Evolutionary conservation across 2,888 invertebrate genomes (phyloP).

Genomic region (Orchesella flavescens): DNA sequence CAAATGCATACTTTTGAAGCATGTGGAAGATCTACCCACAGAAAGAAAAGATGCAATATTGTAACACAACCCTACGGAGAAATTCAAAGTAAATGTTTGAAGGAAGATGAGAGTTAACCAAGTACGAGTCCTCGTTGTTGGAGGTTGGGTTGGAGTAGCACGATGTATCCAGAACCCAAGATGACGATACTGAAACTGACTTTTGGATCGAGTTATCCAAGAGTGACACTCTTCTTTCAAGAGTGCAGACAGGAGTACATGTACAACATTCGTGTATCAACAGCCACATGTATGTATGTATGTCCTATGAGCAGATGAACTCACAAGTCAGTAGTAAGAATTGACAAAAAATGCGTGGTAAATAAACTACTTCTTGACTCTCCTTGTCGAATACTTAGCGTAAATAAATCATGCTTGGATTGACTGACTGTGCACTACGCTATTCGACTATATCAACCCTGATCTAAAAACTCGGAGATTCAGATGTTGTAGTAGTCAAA

Average conservation of each 20-base stretch:
- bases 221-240: slow-evolving; percentile 33
- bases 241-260: slow-evolving; percentile 8
- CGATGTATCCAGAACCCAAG: too few species aligned
- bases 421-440: not conserved
- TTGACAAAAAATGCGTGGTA: not conserved
- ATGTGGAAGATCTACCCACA: too few species aligned
- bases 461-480: slow-evolving; percentile 32
- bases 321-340: not conserved
- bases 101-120: too few species aligned
- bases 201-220: slow-evolving; percentile 26
- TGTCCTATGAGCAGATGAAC: too few species aligned
- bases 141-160: too few species aligned
- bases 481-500: not conserved
- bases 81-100: too few species aligned
- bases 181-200: slow-evolving; percentile 4
- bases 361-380: slow-evolving; percentile 8
- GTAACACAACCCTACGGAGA: too few species aligned
- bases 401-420: slow-evolving; percentile 3
- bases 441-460: slow-evolving; percentile 32
- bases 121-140: too few species aligned
- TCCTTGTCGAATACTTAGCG: slow-evolving; percentile 22
- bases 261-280: not conserved
- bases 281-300: not conserved
- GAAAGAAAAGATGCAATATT: too few species aligned
- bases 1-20: too few species aligned